These are phyloP conservation scores for Pygmarrhopalites habei DNA, from an alignment of 1,140 invertebrate species.

Conservation along the genomic window DNA sequence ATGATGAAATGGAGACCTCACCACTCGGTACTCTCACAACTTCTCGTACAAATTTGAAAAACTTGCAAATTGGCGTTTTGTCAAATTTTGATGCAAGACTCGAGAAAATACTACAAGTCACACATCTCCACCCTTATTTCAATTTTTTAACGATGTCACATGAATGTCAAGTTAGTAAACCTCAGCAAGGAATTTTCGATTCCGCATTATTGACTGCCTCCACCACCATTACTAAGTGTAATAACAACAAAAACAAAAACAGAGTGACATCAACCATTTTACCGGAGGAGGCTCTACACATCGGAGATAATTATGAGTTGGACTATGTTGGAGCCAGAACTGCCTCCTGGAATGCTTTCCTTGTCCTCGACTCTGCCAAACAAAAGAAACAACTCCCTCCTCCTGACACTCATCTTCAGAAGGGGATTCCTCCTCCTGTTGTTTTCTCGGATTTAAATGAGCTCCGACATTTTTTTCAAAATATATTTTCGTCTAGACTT, in stretches of 20 bases:
- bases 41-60: too few species aligned
- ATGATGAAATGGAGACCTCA: too few species aligned
- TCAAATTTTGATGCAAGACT: slow-evolving; percentile 83
- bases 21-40: too few species aligned
- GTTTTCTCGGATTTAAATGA: neutral
- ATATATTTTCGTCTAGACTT: neutral
- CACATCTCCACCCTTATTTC: slow-evolving; percentile 61
- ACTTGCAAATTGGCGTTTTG: slow-evolving; percentile 64
- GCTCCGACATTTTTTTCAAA: neutral
- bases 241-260: too few species aligned
- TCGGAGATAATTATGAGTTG: slow-evolving; percentile 66
- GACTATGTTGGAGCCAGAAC: slow-evolving; percentile 70
- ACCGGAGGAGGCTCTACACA: slow-evolving; percentile 63
- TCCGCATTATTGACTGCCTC: slow-evolving; percentile 51
- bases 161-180: slow-evolving; percentile 64
- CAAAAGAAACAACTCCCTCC: neutral
- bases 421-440: neutral
- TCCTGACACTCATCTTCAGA: neutral
- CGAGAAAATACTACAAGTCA: slow-evolving; percentile 55
- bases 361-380: slow-evolving; percentile 45
- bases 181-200: slow-evolving; percentile 63
- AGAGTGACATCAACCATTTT: slow-evolving; percentile 40
- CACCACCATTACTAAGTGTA: neutral
- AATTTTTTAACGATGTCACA: slow-evolving; percentile 74
- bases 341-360: slow-evolving; percentile 65